Percentiles rank a stretch among this genome's conserved stretches.
Evolutionary conservation across 2,888 invertebrate genomes (phyloP).

Genomic region (Apantesis nais): DNA sequence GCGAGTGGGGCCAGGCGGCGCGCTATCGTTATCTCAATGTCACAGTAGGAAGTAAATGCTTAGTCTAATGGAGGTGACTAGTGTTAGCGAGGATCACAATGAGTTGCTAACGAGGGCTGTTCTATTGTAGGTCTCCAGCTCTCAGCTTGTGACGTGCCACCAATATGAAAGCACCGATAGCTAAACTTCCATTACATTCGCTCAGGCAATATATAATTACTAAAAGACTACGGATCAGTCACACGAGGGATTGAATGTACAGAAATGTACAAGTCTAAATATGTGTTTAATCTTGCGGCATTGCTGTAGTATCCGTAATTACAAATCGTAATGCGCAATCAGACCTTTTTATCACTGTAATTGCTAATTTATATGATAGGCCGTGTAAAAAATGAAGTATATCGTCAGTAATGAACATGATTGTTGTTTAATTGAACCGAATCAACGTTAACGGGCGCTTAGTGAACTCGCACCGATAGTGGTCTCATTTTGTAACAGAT

Average conservation of each 20-base stretch:
- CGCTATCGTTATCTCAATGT: background rate
- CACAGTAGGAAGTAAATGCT: conserved; percentile 5
- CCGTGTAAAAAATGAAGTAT: background rate
- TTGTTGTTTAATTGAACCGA: conserved; percentile 15
- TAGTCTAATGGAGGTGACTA: background rate
- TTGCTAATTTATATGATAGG: background rate
- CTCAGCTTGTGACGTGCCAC: background rate
- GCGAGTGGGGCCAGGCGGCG: background rate
- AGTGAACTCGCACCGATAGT: conserved; percentile 5
- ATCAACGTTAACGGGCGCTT: background rate
- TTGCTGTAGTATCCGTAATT: background rate
- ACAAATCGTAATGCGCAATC: background rate
- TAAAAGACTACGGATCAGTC: background rate
- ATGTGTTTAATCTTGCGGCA: background rate
- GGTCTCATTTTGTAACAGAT: conserved; percentile 14
- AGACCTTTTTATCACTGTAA: background rate
- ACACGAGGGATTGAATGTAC: background rate
- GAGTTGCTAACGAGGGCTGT: background rate
- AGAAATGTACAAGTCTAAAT: background rate
- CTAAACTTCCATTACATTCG: background rate
- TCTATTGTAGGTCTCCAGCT: background rate
- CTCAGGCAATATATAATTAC: background rate
- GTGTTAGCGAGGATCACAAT: background rate
- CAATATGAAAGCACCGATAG: background rate
- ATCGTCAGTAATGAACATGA: background rate